phyloP scores from a whole-genome alignment of 2,888 invertebrate genomes.

The Crocallis elinguaria region DNA sequence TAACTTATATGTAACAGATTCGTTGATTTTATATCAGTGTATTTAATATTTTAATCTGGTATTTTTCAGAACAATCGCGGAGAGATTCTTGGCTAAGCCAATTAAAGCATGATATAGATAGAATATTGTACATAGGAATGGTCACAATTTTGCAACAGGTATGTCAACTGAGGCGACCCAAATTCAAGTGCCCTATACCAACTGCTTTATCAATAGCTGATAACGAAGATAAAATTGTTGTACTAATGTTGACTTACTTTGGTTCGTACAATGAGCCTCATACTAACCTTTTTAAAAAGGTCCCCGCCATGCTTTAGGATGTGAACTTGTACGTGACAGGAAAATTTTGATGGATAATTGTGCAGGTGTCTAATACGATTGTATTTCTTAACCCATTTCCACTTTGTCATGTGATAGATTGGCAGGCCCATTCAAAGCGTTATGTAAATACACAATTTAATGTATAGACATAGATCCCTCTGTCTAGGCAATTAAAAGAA shows the following conservation, averaged over 20 bases:
- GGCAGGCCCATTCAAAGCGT: too few species aligned
- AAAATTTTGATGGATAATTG: conserved; percentile 41
- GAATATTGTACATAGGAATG: neutral
- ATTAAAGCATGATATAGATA: neutral
- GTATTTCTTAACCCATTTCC: conserved; percentile 27
- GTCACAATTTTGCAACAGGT: conserved; percentile 50
- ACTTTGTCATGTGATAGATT: neutral
- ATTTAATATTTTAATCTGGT: neutral
- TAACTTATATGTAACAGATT: too few species aligned
- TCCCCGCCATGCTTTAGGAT: conserved; percentile 32
- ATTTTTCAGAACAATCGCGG: conserved; percentile 4
- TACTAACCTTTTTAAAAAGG: neutral
- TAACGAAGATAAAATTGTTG: conserved; percentile 79
- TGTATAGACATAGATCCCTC: too few species aligned
- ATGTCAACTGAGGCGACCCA: conserved; percentile 65
- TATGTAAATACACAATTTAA: too few species aligned
- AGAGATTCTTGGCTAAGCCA: neutral
- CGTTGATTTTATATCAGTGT: neutral
- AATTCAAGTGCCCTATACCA: conserved; percentile 66
- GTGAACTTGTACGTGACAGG: conserved; percentile 52
- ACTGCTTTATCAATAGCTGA: conserved; percentile 73
- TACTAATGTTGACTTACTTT: conserved; percentile 49
- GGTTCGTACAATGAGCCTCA: conserved; percentile 33
- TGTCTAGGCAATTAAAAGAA: too few species aligned
- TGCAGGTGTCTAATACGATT: conserved; percentile 54